A percentile compares a stretch with the other conserved stretches of the same genome.
Conservation (phyloP, 2,888 invertebrate species). For the Callyntrura guangdongensis region DNA sequence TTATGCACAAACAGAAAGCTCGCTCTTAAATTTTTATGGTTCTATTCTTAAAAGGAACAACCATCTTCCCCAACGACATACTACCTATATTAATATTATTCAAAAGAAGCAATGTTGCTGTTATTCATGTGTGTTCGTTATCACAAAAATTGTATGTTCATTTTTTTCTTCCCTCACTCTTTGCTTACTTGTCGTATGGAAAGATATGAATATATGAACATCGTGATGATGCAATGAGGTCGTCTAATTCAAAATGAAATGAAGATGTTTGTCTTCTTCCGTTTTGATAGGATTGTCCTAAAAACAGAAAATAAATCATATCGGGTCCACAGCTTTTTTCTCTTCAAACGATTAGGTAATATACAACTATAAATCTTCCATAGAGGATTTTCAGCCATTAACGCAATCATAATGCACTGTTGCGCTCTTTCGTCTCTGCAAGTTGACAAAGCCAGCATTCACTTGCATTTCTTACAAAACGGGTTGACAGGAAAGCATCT, state of each 20-base stretch:
- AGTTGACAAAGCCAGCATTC: conserved; percentile 49
- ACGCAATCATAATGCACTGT: conserved; percentile 25
- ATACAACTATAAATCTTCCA: conserved; percentile 11
- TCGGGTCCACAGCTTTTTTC: conserved; percentile 24
- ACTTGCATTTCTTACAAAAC: background rate
- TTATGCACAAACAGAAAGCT: conserved; percentile 38
- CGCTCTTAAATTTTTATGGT: conserved; percentile 4
- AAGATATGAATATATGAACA: background rate
- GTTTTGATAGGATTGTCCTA: conserved; percentile 55
- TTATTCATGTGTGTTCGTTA: background rate
- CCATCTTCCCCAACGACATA: background rate
- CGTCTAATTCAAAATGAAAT: conserved; percentile 36
- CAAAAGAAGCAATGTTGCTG: background rate
- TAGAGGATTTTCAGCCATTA: conserved; percentile 42
- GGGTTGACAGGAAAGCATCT: conserved; percentile 16
- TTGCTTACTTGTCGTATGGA: background rate
- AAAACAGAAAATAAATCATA: conserved; percentile 52
- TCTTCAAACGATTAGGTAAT: conserved; percentile 41
- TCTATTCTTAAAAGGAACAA: conserved; percentile 27
- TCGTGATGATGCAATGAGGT: conserved; percentile 46
- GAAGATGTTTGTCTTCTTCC: conserved; percentile 39
- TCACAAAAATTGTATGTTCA: background rate
- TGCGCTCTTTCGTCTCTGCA: background rate
- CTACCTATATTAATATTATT: background rate
- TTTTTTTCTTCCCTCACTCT: background rate